These are phyloP conservation scores for Chionomys nivalis DNA, from an alignment of 2,113 vertebrate species.

Conservation along the genomic window DNA sequence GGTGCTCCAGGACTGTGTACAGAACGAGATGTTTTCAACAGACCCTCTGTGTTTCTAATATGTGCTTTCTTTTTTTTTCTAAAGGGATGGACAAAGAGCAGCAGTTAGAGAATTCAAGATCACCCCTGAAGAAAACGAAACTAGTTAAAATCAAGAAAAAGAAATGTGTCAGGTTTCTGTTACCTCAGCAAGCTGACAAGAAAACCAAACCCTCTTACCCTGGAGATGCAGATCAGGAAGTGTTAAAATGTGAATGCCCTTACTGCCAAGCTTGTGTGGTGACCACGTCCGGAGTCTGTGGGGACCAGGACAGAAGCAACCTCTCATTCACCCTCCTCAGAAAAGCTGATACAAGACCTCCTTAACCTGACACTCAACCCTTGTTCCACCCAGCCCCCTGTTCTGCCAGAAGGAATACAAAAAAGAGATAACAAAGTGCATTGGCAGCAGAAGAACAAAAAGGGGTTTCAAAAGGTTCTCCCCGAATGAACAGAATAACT, in stretches of 20 bases:
- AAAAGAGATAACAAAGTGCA: background rate
- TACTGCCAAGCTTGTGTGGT: conserved; percentile 2
- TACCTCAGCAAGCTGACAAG: background rate
- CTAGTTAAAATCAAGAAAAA: background rate
- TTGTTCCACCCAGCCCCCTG: background rate
- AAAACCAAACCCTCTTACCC: background rate
- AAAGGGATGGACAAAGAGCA: conserved; percentile 8
- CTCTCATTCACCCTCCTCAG: background rate
- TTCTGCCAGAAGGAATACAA: background rate
- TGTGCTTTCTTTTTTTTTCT: background rate
- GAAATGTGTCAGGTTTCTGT: background rate
- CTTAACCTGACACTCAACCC: conserved; percentile 16
- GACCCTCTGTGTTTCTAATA: background rate
- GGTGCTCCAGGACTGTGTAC: background rate
- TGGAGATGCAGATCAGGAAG: background rate
- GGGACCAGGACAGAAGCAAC: background rate
- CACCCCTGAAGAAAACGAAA: conserved; percentile 8
- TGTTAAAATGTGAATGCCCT: conserved; percentile 56
- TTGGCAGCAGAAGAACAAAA: background rate
- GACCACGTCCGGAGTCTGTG: background rate
- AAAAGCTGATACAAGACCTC: conserved; percentile 38
- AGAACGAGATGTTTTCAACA: background rate
- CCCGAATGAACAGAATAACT: background rate
- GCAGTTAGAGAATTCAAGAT: background rate
- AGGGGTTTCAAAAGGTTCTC: background rate